Conservation (phyloP, 2,888 invertebrate genomes). For the Sarcophaga rosellei region DNA sequence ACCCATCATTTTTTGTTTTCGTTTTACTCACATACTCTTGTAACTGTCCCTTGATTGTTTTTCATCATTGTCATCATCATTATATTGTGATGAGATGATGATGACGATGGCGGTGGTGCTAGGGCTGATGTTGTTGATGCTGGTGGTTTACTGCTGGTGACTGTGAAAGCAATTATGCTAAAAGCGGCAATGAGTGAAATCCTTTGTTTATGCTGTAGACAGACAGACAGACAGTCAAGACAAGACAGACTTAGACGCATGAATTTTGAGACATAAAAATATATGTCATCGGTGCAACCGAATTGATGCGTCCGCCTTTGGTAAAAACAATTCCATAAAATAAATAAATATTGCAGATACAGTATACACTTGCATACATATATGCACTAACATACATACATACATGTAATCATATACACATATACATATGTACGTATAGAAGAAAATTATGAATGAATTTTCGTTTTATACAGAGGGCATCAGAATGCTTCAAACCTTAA, state of each 20-base stretch:
- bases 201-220: conserved; percentile 69
- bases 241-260: neutral
- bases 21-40: neutral
- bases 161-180: conserved; percentile 58
- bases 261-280: conserved; percentile 57
- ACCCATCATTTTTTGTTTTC: conserved; percentile 7
- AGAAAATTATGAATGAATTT: conserved; percentile 48
- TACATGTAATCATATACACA: no score
- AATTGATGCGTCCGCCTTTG: conserved; percentile 66
- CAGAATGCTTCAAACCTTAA: no score
- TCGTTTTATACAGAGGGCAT: conserved; percentile 13
- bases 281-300: conserved; percentile 64
- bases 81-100: conserved; percentile 15
- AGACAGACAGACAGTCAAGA: neutral
- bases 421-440: no score
- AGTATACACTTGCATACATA: neutral
- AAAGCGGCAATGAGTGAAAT: conserved; percentile 69
- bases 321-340: conserved; percentile 39
- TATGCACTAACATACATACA: neutral
- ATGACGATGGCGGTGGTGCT: neutral
- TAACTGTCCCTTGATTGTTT: conserved; percentile 38
- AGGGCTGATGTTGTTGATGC: neutral
- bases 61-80: conserved; percentile 40
- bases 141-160: conserved; percentile 22
- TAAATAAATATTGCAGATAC: conserved; percentile 28